Evolutionary conservation across 1,140 invertebrate species (phyloP), one percentile per base, ranked within the genome.

Genomic region (Drosophila melanica): DNA sequence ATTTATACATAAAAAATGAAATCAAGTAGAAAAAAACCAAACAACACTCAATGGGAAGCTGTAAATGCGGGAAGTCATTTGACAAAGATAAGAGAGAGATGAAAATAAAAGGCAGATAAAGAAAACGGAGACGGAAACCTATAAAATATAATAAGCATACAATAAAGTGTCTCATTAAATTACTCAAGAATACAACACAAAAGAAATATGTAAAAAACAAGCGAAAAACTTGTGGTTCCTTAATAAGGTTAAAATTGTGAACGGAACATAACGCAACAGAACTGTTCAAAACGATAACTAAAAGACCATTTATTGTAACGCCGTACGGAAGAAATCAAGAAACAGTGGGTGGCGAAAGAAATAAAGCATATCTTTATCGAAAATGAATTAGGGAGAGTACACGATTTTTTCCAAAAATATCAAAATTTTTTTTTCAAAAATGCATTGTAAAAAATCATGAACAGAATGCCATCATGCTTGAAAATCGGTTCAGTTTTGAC

Each of bases 31-130:
- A 16, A 20, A 65, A 59, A 75, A 39, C 16, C 63, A 39, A 27
- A 23, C 30, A 11, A 30, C 59, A 66, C 53, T 47, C 47, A 66
- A 72, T 72, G 53, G 54, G 47, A 47, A 72, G 30, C 44, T 53
- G 54, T 45, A 66, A 67, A 44, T 27, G 62, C 14, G n/a, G 33
- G 14, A 66, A 35, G n/a, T 54, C 12, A 30, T 30, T 14, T 30
- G 23, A 50, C 8, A 50, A 30, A 48, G 20, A n/a, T 10, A 55
- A 44, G 48, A 65, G 14, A 16, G 6, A 8, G 23, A 14, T 23
- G 0, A 8, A 44, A 23, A 55, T 37, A 39, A 33, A 33, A n/a
- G 18, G 8, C 12, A n/a, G 54, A 35, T 6, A 53, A 35, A 23
- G 35, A 35, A 59, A 20, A 60, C 20, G 54, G 18, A 23, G 54